Conservation (phyloP, 2,797 vertebrate genomes). For the Pseudochromis fuscus region DNA sequence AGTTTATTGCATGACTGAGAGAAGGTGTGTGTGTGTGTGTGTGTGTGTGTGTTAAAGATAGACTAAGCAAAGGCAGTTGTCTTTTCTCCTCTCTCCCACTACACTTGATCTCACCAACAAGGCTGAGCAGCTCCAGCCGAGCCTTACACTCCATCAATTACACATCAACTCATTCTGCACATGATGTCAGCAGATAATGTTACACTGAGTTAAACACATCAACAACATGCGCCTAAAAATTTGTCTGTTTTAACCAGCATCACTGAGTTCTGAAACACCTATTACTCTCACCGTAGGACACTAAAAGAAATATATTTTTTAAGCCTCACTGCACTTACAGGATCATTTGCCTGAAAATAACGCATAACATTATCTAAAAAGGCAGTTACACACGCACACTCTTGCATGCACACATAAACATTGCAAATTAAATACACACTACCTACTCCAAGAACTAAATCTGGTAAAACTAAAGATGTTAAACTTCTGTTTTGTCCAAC, state of each 20-base stretch:
- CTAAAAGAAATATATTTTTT: not conserved
- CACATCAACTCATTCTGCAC: constrained; percentile 3
- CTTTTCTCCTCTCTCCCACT: not conserved
- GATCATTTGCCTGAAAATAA: not conserved
- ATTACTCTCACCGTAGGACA: not conserved
- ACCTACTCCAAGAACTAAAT: not conserved
- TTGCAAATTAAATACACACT: not conserved
- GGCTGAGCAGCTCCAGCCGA: constrained; percentile 51
- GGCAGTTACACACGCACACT: not conserved
- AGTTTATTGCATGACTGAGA: constrained; percentile 16
- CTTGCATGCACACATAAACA: not conserved
- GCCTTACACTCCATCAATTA: constrained; percentile 63
- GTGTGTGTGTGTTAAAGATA: constrained; percentile 2
- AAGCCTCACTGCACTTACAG: no score
- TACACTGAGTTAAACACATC: not conserved
- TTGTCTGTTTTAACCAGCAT: not conserved
- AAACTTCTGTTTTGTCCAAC: not conserved
- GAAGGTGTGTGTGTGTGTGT: constrained; percentile 2
- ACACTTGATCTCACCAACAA: not conserved
- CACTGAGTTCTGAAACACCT: not conserved
- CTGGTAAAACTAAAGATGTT: not conserved
- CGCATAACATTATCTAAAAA: not conserved
- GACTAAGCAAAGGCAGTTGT: not conserved
- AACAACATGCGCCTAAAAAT: not conserved
- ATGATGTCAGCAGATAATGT: not conserved